These are phyloP conservation scores for Aphaenogaster floridana DNA, from an alignment of 1,140 invertebrate species.

Conservation along the genomic window DNA sequence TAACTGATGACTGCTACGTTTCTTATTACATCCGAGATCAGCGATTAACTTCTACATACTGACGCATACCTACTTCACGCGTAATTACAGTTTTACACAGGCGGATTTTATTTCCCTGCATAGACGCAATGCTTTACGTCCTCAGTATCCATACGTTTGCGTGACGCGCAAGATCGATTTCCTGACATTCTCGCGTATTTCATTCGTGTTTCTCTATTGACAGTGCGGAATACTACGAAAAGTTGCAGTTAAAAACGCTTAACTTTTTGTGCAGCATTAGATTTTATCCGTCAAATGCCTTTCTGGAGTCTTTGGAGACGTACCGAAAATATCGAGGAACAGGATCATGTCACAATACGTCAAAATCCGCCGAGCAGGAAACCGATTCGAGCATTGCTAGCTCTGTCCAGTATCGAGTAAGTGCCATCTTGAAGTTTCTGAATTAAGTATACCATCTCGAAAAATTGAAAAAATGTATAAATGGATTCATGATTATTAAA, in stretches of 20 bases:
- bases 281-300: constrained; percentile 10
- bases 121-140: neutral
- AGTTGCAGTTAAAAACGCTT: neutral
- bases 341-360: neutral
- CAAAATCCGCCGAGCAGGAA: neutral
- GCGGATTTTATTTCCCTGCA: constrained; percentile 50
- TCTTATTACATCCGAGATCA: neutral
- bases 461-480: neutral
- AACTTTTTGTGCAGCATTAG: neutral
- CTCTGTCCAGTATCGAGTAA: constrained; percentile 49
- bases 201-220: neutral
- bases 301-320: constrained; percentile 40
- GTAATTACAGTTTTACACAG: constrained; percentile 36
- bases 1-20: neutral
- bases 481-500: neutral
- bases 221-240: neutral
- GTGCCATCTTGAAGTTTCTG: constrained; percentile 21
- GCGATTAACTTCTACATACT: constrained; percentile 38
- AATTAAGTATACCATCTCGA: neutral
- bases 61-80: neutral
- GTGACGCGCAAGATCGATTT: constrained; percentile 28
- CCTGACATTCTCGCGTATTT: neutral
- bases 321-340: neutral
- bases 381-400: constrained; percentile 32
- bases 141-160: neutral